Conservation (phyloP, 2,113 vertebrate species). For the Montifringilla adamsi region DNA sequence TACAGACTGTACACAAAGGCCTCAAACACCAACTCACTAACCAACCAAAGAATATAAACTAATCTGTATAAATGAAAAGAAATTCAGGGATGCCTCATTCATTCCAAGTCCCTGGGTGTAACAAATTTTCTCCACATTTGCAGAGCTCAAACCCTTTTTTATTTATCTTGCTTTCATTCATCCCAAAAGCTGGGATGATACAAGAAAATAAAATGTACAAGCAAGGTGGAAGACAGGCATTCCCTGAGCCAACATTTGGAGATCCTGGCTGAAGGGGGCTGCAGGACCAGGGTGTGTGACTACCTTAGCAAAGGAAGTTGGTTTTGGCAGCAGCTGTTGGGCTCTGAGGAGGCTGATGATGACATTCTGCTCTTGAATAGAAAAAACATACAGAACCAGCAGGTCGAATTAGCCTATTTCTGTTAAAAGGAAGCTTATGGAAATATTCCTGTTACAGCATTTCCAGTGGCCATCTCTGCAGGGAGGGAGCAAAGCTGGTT, state of each 20-base stretch:
- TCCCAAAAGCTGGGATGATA: background rate
- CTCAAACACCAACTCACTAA: background rate
- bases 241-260: background rate
- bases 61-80: background rate
- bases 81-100: background rate
- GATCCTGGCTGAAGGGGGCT: background rate
- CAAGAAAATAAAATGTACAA: background rate
- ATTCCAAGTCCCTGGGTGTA: background rate
- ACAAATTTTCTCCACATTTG: background rate
- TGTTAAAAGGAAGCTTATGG: background rate
- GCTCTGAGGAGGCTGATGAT: background rate
- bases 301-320: background rate
- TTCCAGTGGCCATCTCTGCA: background rate
- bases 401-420: background rate
- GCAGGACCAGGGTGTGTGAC: background rate
- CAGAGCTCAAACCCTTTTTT: background rate
- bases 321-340: background rate
- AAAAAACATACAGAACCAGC: background rate
- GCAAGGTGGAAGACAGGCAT: background rate
- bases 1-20: background rate
- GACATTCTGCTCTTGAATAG: background rate
- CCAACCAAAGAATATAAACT: background rate
- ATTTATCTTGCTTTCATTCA: background rate
- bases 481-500: background rate
- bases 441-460: background rate